Base-by-base conservation (phyloP, 1,140 invertebrate species). In the Agrypnia vestita region DNA sequence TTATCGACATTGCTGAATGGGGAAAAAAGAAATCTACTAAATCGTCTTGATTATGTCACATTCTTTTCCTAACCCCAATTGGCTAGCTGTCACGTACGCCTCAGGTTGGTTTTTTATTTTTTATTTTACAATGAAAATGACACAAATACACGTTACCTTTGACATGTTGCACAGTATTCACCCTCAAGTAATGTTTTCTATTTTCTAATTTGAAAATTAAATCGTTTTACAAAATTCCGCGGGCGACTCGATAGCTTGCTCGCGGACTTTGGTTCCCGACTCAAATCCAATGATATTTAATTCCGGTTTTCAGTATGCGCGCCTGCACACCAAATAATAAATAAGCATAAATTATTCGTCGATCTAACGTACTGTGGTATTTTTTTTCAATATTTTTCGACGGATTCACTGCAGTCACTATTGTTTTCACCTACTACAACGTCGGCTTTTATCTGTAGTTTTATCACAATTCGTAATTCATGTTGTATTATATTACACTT, bases 11-110 rank as follows among this genome's bases (percentile, higher is more conserved):
- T n/a, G 13, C 61, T 43, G 21, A 13, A 62, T 62, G 35, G 61
- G 61, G 17, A 71, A 71, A 47, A 71, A 49, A 71, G 67, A 47
- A 71, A 71, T 71, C 67, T 71, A 71, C 67, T 71, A 71, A 71
- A 71, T 47, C 67, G 47, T 17, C 35, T 62, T 64, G 19, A 35
- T 59, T 59, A 21, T 59, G 55, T 59, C 55, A 59, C 17, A 59
- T 17, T 21, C 17, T 59, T 59, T 35, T 35, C 55, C 17, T 64
- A 64, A 64, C 61, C 61, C 35, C 13, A 64, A 35, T 64, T 43
- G 61, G n/a, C 10, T 59, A 21, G 55, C 55, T 64, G 61, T 64
- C 61, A 64, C 61, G 61, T 13, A 35, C 61, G 61, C 61, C 13
- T 44, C 61, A 64, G 61, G 61, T 64, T 64, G 35, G 61, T 64